Evolutionary conservation across 2,113 vertebrate genomes (phyloP).

Genomic region (Pleuronectes platessa): DNA sequence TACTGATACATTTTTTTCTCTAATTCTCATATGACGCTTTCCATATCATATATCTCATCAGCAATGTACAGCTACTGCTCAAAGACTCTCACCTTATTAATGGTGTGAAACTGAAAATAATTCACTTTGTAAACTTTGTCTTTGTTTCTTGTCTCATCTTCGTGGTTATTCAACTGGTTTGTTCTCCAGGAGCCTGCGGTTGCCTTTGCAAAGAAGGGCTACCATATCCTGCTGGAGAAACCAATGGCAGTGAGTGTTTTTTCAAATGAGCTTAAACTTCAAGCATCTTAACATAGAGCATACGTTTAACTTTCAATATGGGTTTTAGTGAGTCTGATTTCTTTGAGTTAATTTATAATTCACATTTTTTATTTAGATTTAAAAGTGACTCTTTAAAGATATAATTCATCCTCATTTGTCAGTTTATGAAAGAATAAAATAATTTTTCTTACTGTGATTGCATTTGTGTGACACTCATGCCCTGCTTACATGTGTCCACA

Average conservation of each 20-base stretch:
- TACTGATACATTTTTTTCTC: too few relatives aligned
- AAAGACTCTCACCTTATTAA: neutral
- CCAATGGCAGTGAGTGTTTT: slow-evolving; percentile 86
- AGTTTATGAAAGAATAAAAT: neutral
- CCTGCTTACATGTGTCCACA: neutral
- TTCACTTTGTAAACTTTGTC: too few relatives aligned
- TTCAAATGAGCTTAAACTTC: neutral
- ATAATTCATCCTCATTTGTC: neutral
- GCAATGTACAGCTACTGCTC: neutral
- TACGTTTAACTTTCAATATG: neutral
- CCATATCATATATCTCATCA: neutral
- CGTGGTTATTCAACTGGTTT: neutral
- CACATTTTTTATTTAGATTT: too few relatives aligned
- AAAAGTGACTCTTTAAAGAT: too few relatives aligned
- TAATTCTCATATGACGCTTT: neutral
- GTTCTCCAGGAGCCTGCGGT: slow-evolving; percentile 83
- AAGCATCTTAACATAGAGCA: neutral
- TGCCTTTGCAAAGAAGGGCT: slow-evolving; percentile 85
- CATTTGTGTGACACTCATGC: neutral
- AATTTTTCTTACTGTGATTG: neutral
- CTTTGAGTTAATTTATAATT: neutral
- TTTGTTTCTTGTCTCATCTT: neutral
- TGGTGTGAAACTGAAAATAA: neutral
- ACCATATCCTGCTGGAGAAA: slow-evolving; percentile 87
- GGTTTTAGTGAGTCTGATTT: neutral